These are phyloP conservation scores for Digitonthophagus gazella DNA, from an alignment of 2,888 invertebrate species.

Conservation along the genomic window DNA sequence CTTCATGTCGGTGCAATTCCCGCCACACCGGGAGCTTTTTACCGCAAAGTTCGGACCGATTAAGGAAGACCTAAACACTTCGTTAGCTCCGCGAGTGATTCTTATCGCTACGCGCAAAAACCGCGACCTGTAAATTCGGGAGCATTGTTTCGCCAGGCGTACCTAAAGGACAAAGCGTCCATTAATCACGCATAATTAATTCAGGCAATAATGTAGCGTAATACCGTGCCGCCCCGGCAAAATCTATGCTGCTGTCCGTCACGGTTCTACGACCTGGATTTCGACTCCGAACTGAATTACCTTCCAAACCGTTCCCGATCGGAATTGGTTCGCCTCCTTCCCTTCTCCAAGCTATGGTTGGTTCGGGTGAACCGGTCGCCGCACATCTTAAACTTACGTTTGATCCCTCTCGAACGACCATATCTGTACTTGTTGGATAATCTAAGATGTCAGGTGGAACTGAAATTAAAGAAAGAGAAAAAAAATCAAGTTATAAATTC, in stretches of 20 bases:
- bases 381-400: conserved; percentile 83
- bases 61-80: not conserved
- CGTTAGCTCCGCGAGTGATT: not conserved
- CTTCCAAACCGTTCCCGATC: conserved; percentile 66
- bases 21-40: not conserved
- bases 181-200: not conserved
- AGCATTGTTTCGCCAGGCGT: not conserved
- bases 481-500: too few species aligned
- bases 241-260: not conserved
- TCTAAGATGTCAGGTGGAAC: conserved; percentile 82
- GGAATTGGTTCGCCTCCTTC: conserved; percentile 77
- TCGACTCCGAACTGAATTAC: conserved; percentile 47
- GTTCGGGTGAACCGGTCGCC: conserved; percentile 84
- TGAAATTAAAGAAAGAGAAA: conserved; percentile 47
- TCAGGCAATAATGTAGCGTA: not conserved
- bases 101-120: not conserved
- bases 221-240: not conserved
- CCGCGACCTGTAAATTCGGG: not conserved
- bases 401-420: conserved; percentile 83
- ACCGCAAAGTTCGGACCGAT: not conserved
- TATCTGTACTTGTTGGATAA: conserved; percentile 77
- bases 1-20: not conserved
- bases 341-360: conserved; percentile 83
- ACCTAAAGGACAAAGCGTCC: not conserved
- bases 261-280: not conserved